These are phyloP conservation scores for Diorhabda elongata DNA, from an alignment of 1,140 invertebrate genomes.

Conservation along the genomic window DNA sequence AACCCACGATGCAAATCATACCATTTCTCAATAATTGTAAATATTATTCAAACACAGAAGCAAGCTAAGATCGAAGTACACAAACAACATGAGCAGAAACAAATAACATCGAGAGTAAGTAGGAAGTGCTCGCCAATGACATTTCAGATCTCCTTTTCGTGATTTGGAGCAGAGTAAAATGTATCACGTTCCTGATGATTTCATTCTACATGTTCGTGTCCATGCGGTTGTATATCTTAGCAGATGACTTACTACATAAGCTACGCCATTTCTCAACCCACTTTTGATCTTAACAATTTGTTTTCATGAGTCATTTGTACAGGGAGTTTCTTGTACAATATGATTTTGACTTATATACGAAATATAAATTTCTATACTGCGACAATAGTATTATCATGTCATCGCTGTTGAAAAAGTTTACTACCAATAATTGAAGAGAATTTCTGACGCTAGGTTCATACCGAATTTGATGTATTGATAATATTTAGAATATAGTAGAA, in stretches of 20 bases:
- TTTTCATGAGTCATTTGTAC: not conserved
- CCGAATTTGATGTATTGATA: too few species aligned
- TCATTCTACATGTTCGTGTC: not conserved
- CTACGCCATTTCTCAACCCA: not conserved
- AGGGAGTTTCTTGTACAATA: too few species aligned
- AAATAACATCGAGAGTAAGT: not conserved
- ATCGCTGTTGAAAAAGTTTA: too few species aligned
- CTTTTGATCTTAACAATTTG: not conserved
- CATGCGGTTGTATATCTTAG: not conserved
- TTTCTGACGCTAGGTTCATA: too few species aligned
- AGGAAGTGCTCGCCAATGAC: not conserved
- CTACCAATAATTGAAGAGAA: too few species aligned
- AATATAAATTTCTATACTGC: too few species aligned
- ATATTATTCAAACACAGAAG: not conserved
- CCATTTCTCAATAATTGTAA: slow-evolving; percentile 2
- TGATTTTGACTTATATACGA: too few species aligned
- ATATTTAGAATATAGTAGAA: too few species aligned
- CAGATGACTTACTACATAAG: not conserved
- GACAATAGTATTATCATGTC: too few species aligned
- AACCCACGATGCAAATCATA: not conserved
- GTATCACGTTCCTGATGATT: slow-evolving; percentile 2
- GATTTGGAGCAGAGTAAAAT: not conserved
- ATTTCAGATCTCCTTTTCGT: slow-evolving; percentile 1
- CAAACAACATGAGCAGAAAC: not conserved
- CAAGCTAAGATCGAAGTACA: not conserved